A percentile compares a stretch with the other conserved stretches of the same genome.
Conservation (phyloP, 2,797 vertebrate species). For the Rhabdomys pumilio region DNA sequence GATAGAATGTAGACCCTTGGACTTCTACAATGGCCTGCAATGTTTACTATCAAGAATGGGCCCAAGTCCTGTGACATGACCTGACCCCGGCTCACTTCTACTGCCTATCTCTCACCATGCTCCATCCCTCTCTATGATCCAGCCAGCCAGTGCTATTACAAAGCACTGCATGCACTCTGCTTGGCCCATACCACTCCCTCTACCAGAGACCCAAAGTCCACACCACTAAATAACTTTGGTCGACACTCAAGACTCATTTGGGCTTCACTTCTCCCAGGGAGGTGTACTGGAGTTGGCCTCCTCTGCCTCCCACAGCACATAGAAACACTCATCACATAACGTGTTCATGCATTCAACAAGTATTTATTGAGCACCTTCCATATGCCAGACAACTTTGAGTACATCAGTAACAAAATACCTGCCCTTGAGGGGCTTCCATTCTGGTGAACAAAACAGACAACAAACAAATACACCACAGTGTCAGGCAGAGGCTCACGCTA, state of each 20-base stretch:
- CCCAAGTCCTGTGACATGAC: background rate
- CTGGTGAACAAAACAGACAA: slow-evolving; percentile 63
- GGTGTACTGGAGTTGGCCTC: background rate
- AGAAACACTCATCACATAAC: slow-evolving; percentile 72
- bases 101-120: background rate
- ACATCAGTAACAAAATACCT: slow-evolving; percentile 56
- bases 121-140: background rate
- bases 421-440: slow-evolving; percentile 79
- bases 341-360: slow-evolving; percentile 67
- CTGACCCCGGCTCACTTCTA: background rate
- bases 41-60: background rate
- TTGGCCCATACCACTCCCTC: background rate
- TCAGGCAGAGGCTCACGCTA: background rate
- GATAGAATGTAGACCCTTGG: background rate
- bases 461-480: background rate
- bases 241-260: slow-evolving; percentile 11
- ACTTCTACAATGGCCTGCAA: background rate
- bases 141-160: background rate
- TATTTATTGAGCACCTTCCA: slow-evolving; percentile 80
- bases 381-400: slow-evolving; percentile 7
- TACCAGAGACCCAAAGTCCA: background rate
- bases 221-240: background rate
- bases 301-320: slow-evolving; percentile 48
- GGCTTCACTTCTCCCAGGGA: background rate
- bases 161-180: background rate